Percentiles rank a stretch among this genome's conserved stretches.
These are phyloP conservation scores for Asbolus verrucosus DNA, from an alignment of 1,140 invertebrate genomes.

Conservation along the genomic window DNA sequence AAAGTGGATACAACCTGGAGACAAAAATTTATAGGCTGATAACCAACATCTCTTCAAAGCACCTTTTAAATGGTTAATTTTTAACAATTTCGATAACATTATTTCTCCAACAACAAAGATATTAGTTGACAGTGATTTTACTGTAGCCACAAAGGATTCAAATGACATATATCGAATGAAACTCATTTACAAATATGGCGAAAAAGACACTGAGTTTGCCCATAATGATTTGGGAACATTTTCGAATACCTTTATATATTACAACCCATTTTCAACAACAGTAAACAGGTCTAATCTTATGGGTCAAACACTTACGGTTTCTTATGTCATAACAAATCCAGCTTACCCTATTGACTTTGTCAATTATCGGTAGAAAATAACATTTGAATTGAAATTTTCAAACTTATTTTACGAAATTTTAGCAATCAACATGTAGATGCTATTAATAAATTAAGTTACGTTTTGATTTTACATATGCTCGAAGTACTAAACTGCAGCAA, in stretches of 20 bases:
- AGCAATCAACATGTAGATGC: slow-evolving; percentile 69
- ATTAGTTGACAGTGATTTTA: slow-evolving; percentile 1
- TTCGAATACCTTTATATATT: slow-evolving; percentile 2
- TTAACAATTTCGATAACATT: background rate
- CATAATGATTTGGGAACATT: slow-evolving; percentile 6
- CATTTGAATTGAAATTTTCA: no score
- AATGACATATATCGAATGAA: background rate
- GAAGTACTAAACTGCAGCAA: slow-evolving; percentile 69
- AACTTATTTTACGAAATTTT: background rate
- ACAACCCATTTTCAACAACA: background rate
- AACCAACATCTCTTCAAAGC: background rate
- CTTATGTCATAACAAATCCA: slow-evolving; percentile 7
- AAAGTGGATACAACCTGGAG: no score
- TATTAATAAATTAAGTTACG: slow-evolving; percentile 70
- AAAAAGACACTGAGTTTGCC: background rate
- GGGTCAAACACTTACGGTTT: background rate
- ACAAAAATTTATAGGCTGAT: no score
- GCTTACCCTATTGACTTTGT: background rate
- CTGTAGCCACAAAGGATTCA: background rate
- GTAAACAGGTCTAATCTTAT: slow-evolving; percentile 3
- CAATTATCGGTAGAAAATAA: slow-evolving; percentile 27
- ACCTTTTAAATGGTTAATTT: slow-evolving; percentile 16
- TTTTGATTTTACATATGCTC: slow-evolving; percentile 66
- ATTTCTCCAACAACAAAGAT: background rate
- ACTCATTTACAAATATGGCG: slow-evolving; percentile 2